phyloP scores from a whole-genome alignment of 2,797 vertebrate genomes.

The Acestrorhynchus altus region DNA sequence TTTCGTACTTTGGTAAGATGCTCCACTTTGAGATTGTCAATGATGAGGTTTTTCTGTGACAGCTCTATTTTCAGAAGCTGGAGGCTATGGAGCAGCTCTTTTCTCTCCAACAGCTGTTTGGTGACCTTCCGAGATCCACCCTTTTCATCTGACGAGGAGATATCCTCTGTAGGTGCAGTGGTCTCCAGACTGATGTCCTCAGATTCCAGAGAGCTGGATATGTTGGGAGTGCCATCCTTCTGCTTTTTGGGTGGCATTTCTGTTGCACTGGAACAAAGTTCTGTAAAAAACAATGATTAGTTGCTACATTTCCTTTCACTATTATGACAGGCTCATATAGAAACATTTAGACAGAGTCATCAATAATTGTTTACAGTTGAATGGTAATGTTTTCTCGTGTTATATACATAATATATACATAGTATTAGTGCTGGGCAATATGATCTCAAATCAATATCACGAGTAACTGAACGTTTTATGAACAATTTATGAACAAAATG shows the following conservation, averaged over 20 bases:
- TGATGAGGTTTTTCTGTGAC: slow-evolving; percentile 92
- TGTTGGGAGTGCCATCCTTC: slow-evolving; percentile 77
- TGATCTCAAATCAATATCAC: no score
- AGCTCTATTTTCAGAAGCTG: slow-evolving; percentile 93
- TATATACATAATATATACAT: no score
- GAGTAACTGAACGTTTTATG: no score
- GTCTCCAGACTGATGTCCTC: slow-evolving; percentile 98
- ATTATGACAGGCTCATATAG: no score
- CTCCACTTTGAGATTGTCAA: slow-evolving; percentile 95
- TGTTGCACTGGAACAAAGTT: not conserved
- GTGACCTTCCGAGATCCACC: slow-evolving; percentile 83
- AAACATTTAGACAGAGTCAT: no score
- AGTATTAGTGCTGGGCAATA: no score
- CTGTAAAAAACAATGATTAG: not conserved
- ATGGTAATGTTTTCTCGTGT: no score
- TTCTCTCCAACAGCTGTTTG: slow-evolving; percentile 91
- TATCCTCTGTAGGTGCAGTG: slow-evolving; percentile 91
- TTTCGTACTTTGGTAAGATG: slow-evolving; percentile 89
- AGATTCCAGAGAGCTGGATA: slow-evolving; percentile 94
- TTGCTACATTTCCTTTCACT: no score
- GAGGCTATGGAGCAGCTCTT: slow-evolving; percentile 90
- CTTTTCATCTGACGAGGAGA: slow-evolving; percentile 90
- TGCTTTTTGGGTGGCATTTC: slow-evolving; percentile 85
- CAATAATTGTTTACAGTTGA: no score
- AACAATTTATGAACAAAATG: no score